Base-by-base conservation (phyloP, 2,797 vertebrate genomes). In the Tragelaphus oryx region DNA sequence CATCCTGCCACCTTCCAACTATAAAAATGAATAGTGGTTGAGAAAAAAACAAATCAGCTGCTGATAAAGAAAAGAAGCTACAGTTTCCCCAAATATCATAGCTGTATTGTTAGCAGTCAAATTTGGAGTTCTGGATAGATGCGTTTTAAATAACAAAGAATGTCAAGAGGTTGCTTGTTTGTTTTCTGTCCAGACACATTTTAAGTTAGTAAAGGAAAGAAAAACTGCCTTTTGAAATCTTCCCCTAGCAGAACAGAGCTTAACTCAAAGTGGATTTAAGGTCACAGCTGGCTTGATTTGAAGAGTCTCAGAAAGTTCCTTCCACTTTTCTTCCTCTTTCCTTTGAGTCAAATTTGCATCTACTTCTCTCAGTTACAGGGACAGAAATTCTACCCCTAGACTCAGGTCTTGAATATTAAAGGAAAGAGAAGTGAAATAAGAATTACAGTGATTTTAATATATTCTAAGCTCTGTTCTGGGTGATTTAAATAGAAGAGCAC, bases 401-500 rank as follows among this genome's bases (percentile, higher is more conserved):
- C 46, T 92, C 57, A 75, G 17, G 26, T 8, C 33, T 84, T 95
- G 89, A 48, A 84, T 86, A 52, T 76, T 87, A 87, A 87, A n/a
- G 20, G 12, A 14, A 96, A 94, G 48, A 62, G 4, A 80, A 81
- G 41, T 57, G 26, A 89, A 76, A n/a, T 80, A 68, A 88, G 60
- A 89, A 60, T 92, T 76, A 81, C 5, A 83, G 26, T 87, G 52
- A 84, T 60, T 90, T 83, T 92, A 83, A 57, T 84, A 44, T 71
- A 89, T 94, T 80, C 60, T 81, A 83, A 76, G 22, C n/a, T 89
- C 62, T 60, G 14, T 83, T 92, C 41, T 81, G 60, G 52, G 33
- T 87, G 71, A 95, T 94, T 94, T 89, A 90, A 96, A 84, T 60
- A 76, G 17, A 93, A 41, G 8, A 86, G 30, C 33, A 54, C 12